A percentile compares a stretch with the other conserved stretches of the same genome.
These are phyloP conservation scores for Listronotus oregonensis DNA, from an alignment of 1,140 invertebrate genomes.

Conservation along the genomic window DNA sequence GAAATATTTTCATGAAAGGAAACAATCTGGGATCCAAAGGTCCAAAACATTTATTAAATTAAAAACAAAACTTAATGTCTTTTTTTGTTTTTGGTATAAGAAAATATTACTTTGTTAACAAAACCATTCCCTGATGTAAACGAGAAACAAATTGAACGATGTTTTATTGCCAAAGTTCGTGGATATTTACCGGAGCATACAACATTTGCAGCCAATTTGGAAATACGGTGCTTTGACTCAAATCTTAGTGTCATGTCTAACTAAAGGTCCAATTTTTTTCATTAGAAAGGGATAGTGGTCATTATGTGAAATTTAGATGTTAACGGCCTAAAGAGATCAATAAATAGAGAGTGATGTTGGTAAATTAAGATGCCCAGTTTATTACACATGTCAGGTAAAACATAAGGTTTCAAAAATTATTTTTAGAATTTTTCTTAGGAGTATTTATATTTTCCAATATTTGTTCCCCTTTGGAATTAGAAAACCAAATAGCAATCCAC, in stretches of 20 bases:
- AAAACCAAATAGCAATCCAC: constrained; percentile 6
- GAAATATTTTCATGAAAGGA: too few relatives aligned
- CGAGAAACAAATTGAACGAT: constrained; percentile 10
- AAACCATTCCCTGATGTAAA: too few relatives aligned
- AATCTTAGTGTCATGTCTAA: constrained; percentile 5
- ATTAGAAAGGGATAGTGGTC: constrained; percentile 2
- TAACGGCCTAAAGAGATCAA: constrained; percentile 1
- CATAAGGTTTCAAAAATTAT: background rate
- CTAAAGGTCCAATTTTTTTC: constrained; percentile 2
- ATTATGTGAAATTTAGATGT: constrained; percentile 10
- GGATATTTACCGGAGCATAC: constrained; percentile 28
- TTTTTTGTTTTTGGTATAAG: too few relatives aligned
- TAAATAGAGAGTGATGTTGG: constrained; percentile 10
- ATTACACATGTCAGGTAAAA: background rate
- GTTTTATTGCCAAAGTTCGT: constrained; percentile 28
- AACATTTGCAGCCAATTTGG: constrained; percentile 22
- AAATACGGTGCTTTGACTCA: constrained; percentile 29
- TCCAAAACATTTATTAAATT: too few relatives aligned
- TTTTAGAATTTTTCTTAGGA: constrained; percentile 5
- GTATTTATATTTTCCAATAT: constrained; percentile 3
- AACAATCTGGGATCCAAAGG: too few relatives aligned
- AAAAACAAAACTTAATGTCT: too few relatives aligned
- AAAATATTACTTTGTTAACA: too few relatives aligned
- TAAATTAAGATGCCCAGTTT: background rate
- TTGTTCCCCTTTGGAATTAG: background rate